Evolutionary conservation across 2,888 invertebrate species (phyloP).

Genomic region (Neocrepidodera transversa): DNA sequence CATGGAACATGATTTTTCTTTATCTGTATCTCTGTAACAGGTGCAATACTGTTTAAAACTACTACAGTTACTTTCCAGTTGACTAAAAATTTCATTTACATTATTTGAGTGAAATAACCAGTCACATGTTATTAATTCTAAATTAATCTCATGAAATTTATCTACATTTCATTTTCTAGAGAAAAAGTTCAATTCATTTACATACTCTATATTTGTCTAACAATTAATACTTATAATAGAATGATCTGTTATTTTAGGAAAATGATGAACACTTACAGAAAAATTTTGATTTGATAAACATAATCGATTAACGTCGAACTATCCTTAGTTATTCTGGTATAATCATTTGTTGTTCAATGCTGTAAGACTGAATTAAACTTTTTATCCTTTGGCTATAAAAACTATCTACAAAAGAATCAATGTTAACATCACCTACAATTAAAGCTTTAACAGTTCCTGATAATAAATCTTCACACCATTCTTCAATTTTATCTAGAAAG

Average conservation of each 20-base stretch:
- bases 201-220: background rate
- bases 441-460: too few species aligned
- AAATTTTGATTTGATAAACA: constrained; percentile 4
- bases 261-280: too few species aligned
- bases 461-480: background rate
- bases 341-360: constrained; percentile 1
- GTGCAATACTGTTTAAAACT: constrained; percentile 4
- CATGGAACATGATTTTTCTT: constrained; percentile 6
- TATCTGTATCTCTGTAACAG: background rate
- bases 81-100: constrained; percentile 8
- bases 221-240: background rate
- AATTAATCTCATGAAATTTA: constrained; percentile 12
- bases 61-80: constrained; percentile 10
- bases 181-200: background rate
- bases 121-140: constrained; percentile 12
- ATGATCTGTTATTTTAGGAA: too few species aligned
- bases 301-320: constrained; percentile 6
- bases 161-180: constrained; percentile 1
- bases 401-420: background rate
- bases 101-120: constrained; percentile 7
- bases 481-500: background rate
- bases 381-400: constrained; percentile 8
- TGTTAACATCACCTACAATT: too few species aligned
- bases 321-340: background rate
- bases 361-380: background rate